Evolutionary conservation across 2,888 invertebrate genomes (phyloP).

Genomic region (Lasiommata megera): DNA sequence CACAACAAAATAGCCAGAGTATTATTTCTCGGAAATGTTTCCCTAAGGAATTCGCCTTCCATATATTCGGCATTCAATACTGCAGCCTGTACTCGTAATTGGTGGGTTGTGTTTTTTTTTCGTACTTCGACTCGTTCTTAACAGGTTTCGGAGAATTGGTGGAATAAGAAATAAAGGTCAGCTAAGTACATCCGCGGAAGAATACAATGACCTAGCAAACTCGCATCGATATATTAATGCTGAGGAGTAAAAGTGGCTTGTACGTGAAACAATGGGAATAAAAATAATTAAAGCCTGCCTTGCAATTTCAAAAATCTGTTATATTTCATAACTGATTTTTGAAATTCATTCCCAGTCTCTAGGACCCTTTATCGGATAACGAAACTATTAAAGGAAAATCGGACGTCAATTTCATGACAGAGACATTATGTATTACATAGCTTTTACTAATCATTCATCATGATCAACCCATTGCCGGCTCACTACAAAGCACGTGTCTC

Average conservation of each 20-base stretch:
- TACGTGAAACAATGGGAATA: neutral
- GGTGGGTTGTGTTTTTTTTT: conserved; percentile 6
- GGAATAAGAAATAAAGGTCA: conserved; percentile 28
- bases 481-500: too few relatives aligned
- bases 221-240: conserved; percentile 22
- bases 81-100: conserved; percentile 7
- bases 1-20: neutral
- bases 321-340: too few relatives aligned
- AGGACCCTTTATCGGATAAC: conserved; percentile 7
- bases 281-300: neutral
- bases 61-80: neutral
- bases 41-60: neutral
- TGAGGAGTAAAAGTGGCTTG: conserved; percentile 15
- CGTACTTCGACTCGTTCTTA: conserved; percentile 10
- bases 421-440: too few relatives aligned
- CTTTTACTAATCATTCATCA: too few relatives aligned
- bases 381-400: conserved; percentile 10
- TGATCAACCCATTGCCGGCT: too few relatives aligned
- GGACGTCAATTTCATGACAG: neutral
- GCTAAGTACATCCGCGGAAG: conserved; percentile 6
- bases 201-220: conserved; percentile 29
- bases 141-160: conserved; percentile 28
- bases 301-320: neutral
- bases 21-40: neutral
- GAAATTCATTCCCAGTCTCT: neutral